Conservation (phyloP, 2,113 vertebrate species). For the Phasianus colchicus region DNA sequence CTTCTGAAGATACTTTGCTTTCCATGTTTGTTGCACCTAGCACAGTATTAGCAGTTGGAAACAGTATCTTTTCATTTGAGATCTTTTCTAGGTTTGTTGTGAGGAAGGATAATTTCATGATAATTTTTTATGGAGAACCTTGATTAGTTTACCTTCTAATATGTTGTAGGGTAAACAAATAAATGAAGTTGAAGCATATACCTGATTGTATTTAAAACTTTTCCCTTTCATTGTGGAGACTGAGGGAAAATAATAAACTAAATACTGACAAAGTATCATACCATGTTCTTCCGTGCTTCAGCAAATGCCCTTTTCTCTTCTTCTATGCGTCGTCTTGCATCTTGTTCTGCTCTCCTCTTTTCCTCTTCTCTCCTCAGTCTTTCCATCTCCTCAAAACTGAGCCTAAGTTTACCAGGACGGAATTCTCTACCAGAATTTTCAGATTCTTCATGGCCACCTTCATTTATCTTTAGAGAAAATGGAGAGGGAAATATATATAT, state of each 20-base stretch:
- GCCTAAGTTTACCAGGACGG: slow-evolving; percentile 89
- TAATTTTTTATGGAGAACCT: background rate
- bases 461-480: slow-evolving; percentile 52
- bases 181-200: background rate
- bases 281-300: slow-evolving; percentile 95
- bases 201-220: background rate
- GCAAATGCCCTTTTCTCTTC: slow-evolving; percentile 95
- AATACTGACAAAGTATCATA: slow-evolving; percentile 42
- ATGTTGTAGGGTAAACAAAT: background rate
- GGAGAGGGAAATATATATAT: background rate
- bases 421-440: slow-evolving; percentile 64
- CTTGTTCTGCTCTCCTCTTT: slow-evolving; percentile 89
- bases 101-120: background rate
- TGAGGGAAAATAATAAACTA: background rate
- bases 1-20: background rate
- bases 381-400: slow-evolving; percentile 96
- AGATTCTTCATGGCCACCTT: slow-evolving; percentile 65
- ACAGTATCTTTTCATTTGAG: background rate
- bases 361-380: slow-evolving; percentile 90
- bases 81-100: background rate
- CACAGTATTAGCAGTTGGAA: background rate
- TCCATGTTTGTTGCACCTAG: background rate
- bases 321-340: slow-evolving; percentile 88
- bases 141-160: background rate
- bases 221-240: background rate